Conservation (phyloP, 2,113 vertebrate species). For the Bungarus multicinctus region DNA sequence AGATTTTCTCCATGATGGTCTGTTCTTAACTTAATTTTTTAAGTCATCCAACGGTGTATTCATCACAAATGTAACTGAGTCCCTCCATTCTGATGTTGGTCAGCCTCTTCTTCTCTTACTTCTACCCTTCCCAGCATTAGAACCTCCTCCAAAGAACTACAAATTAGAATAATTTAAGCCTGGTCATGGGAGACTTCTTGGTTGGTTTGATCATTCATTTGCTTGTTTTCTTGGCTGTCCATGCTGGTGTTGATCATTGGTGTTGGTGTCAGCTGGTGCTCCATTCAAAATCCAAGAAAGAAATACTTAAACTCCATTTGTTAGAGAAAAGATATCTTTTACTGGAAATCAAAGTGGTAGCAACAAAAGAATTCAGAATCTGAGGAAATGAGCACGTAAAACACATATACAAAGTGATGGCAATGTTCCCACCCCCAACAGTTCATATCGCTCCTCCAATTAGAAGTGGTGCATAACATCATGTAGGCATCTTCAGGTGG, state of each 20-base stretch:
- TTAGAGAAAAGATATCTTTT: no score
- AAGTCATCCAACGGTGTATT: not conserved
- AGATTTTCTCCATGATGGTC: not conserved
- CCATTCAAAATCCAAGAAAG: no score
- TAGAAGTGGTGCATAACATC: no score
- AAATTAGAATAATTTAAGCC: not conserved
- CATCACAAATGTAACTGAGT: not conserved
- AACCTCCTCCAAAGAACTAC: not conserved
- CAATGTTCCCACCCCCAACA: no score
- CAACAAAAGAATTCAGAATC: no score
- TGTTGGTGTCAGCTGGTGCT: no score
- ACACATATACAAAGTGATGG: no score
- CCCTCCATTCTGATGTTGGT: not conserved
- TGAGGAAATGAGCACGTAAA: no score
- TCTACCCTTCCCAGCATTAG: not conserved
- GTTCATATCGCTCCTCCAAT: no score
- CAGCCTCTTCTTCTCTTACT: not conserved
- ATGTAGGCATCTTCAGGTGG: no score
- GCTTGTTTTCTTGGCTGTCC: not conserved
- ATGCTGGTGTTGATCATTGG: not conserved
- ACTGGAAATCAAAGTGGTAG: no score
- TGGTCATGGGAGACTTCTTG: not conserved
- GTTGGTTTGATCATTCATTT: not conserved
- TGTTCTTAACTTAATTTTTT: not conserved
- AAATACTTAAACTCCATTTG: no score